These are phyloP conservation scores for Drosophila austrosaltans DNA, from an alignment of 2,888 invertebrate species.

Conservation along the genomic window DNA sequence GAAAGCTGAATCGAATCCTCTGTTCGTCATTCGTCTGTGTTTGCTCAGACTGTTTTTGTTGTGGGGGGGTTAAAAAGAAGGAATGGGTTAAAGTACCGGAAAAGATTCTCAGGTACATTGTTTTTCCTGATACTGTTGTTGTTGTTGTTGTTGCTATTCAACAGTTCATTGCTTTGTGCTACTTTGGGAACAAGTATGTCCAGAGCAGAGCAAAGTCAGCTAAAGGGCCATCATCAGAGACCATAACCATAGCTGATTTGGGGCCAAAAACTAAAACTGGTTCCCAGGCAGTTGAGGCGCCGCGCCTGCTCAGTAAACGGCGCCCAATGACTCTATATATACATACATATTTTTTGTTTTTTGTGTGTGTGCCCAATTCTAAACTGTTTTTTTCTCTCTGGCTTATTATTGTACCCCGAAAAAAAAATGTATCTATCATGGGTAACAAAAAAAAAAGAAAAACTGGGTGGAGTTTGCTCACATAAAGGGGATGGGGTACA, in stretches of 20 bases:
- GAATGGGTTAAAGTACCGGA: constrained; percentile 56
- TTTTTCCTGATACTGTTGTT: constrained; percentile 33
- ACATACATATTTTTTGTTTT: constrained; percentile 25
- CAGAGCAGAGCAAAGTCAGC: constrained; percentile 35
- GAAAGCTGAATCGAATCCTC: constrained; percentile 42
- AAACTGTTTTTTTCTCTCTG: constrained; percentile 44
- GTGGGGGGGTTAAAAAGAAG: constrained; percentile 18
- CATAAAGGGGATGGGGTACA: neutral
- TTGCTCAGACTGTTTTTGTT: constrained; percentile 53
- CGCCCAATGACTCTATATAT: constrained; percentile 51
- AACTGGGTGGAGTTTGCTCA: constrained; percentile 30
- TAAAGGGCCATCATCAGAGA: constrained; percentile 54
- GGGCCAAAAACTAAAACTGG: constrained; percentile 56
- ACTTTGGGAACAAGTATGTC: constrained; percentile 66
- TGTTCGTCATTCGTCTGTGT: constrained; percentile 42
- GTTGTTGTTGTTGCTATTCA: constrained; percentile 47
- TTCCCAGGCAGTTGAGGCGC: constrained; percentile 54
- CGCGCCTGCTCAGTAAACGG: constrained; percentile 44
- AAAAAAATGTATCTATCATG: constrained; percentile 20
- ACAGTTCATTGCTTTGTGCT: constrained; percentile 78
- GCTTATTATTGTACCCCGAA: constrained; percentile 53
- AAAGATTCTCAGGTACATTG: constrained; percentile 67
- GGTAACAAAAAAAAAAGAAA: constrained; percentile 10
- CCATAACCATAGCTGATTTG: constrained; percentile 48
- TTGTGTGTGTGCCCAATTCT: constrained; percentile 62